phyloP scores from a whole-genome alignment of 92 coral and sea anemone species.

The Bergia sp. region DNA sequence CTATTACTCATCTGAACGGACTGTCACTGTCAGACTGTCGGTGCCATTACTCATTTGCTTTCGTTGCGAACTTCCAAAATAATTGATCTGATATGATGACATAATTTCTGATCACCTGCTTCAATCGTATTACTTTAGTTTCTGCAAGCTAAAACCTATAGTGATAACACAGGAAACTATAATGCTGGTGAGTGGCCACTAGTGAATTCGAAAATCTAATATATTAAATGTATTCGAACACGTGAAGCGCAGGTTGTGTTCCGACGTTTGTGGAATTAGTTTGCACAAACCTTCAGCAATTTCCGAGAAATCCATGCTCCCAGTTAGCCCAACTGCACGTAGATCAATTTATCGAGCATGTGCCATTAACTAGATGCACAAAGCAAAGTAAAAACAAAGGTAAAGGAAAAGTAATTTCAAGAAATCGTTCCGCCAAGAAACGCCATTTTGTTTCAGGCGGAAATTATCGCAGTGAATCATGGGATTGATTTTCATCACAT shows the following conservation, averaged over 20 bases:
- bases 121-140: background rate
- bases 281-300: conserved; percentile 80
- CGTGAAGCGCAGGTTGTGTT: background rate
- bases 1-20: no score
- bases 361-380: background rate
- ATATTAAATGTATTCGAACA: conserved; percentile 13
- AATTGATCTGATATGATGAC: background rate
- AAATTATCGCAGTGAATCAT: background rate
- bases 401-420: background rate
- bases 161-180: background rate
- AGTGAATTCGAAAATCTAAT: background rate
- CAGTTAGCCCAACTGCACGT: background rate
- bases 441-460: conserved; percentile 28
- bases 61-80: no score
- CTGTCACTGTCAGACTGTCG: no score
- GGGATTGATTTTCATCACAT: background rate
- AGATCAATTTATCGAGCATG: background rate
- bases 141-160: background rate
- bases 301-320: conserved; percentile 85
- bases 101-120: background rate
- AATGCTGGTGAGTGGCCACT: background rate
- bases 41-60: no score
- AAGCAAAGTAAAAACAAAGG: background rate
- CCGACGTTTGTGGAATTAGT: no score
- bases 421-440: background rate